Evolutionary conservation across 2,888 invertebrate species (phyloP).

Genomic region (Latrodectus elegans): DNA sequence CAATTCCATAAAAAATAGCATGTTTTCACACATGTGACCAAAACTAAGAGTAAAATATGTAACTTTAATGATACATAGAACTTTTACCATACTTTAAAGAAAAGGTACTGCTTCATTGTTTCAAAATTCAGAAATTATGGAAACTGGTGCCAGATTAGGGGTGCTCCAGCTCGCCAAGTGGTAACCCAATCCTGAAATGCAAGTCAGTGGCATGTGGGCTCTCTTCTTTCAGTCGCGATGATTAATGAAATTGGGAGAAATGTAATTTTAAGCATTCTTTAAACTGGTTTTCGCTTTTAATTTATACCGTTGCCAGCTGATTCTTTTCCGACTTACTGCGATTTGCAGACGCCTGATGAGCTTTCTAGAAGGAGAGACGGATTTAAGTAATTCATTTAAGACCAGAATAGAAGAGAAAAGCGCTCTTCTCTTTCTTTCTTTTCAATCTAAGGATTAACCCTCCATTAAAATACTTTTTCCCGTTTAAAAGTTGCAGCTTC

Average conservation of each 20-base stretch:
- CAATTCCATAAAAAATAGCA: no score
- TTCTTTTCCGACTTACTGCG: conserved; percentile 60
- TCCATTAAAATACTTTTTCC: conserved; percentile 45
- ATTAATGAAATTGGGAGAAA: conserved; percentile 70
- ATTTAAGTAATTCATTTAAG: conserved; percentile 59
- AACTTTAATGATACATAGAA: no score
- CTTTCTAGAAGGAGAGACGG: conserved; percentile 44
- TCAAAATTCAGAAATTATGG: no score
- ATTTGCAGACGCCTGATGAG: conserved; percentile 67
- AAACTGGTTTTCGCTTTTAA: conserved; percentile 69
- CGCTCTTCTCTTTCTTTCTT: conserved; percentile 23
- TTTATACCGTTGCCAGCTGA: conserved; percentile 67
- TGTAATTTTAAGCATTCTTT: conserved; percentile 70
- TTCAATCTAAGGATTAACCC: conserved; percentile 35
- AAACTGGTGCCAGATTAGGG: no score
- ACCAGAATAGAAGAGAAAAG: neutral
- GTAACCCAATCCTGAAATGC: conserved; percentile 31
- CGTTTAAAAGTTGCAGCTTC: conserved; percentile 3
- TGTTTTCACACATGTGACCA: no score
- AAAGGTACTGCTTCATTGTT: no score
- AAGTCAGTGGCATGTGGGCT: conserved; percentile 64
- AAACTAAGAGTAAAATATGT: no score
- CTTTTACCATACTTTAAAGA: no score
- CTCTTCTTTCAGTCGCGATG: conserved; percentile 68
- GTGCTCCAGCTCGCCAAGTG: conserved; percentile 31